Evolutionary conservation across 2,113 vertebrate species (phyloP).

Genomic region (Corythornis cristatus): DNA sequence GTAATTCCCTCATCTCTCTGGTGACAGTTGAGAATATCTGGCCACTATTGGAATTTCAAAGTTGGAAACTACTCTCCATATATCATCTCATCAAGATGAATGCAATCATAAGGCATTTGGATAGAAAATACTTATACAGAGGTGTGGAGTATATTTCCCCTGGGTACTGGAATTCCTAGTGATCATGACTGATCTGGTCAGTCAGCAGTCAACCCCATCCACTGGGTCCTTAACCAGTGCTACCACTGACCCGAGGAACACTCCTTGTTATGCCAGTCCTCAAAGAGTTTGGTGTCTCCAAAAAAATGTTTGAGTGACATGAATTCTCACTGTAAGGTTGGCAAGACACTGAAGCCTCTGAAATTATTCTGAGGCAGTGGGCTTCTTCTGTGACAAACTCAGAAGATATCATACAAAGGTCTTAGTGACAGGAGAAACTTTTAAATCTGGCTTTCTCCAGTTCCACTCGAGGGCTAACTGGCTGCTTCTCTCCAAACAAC

Average conservation of each 20-base stretch:
- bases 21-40: neutral
- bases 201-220: neutral
- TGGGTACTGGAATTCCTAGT: neutral
- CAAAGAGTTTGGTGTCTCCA: neutral
- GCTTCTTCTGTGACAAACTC: neutral
- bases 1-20: neutral
- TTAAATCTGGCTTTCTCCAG: neutral
- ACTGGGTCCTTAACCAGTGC: neutral
- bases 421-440: neutral
- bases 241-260: neutral
- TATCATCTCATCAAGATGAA: neutral
- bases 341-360: neutral
- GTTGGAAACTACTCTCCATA: neutral
- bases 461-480: neutral
- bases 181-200: fast-evolving
- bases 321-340: neutral
- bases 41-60: neutral
- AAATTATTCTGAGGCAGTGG: neutral
- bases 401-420: neutral
- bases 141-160: neutral
- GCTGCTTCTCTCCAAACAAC: neutral
- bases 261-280: neutral
- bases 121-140: neutral
- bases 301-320: neutral
- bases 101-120: neutral